These are phyloP conservation scores for Bellardia pandia DNA, from an alignment of 2,888 invertebrate genomes.

Conservation along the genomic window DNA sequence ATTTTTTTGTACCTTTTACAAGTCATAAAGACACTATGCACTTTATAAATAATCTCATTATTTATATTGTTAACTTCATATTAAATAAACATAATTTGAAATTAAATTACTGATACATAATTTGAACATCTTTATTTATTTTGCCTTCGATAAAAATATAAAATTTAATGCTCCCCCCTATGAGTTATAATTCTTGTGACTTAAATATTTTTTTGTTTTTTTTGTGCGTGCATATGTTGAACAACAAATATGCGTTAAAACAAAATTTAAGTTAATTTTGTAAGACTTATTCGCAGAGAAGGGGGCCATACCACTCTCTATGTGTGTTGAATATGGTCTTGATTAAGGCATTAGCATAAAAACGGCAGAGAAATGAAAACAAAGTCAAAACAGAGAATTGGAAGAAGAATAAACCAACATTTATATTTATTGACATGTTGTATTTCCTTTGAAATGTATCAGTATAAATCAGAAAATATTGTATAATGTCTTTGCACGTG, in stretches of 20 bases:
- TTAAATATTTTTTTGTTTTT: background rate
- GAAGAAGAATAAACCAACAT: background rate
- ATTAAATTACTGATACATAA: background rate
- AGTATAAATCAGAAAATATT: background rate
- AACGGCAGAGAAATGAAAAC: background rate
- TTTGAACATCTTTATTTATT: background rate
- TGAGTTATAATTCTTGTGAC: background rate
- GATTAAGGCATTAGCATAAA: background rate
- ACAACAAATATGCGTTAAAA: background rate
- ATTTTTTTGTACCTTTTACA: background rate
- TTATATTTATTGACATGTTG: conserved; percentile 13
- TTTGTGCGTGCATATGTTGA: background rate
- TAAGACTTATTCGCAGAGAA: background rate
- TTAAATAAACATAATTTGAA: background rate
- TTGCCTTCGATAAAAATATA: background rate
- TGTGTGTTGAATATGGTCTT: conserved; percentile 12
- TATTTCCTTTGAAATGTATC: conserved; percentile 19
- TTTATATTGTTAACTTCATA: background rate
- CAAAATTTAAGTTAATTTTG: background rate
- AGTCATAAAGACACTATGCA: background rate
- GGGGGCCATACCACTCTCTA: background rate
- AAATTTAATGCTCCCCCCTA: background rate
- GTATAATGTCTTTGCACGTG: conserved; percentile 12
- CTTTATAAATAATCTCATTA: background rate
- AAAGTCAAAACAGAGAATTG: background rate